Evolutionary conservation across 2,113 vertebrate genomes (phyloP).

Genomic region (Ibidorhyncha struthersii): DNA sequence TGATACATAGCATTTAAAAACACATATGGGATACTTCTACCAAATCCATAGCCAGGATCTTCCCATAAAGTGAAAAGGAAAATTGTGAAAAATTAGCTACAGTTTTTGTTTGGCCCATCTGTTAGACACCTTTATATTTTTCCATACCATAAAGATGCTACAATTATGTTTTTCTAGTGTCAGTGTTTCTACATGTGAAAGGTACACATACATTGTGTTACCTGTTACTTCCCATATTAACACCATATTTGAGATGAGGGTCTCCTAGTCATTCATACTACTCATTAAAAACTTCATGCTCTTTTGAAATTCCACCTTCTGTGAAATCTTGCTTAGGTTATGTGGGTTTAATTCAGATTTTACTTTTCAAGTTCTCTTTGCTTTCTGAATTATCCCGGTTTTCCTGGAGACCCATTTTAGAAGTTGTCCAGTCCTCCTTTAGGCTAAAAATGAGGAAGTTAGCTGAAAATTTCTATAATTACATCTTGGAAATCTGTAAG

Average conservation of each 20-base stretch:
- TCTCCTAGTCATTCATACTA: background rate
- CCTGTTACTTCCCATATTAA: background rate
- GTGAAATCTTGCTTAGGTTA: background rate
- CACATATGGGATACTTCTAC: background rate
- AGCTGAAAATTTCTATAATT: background rate
- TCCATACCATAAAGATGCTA: background rate
- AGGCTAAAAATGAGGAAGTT: background rate
- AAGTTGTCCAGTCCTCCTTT: background rate
- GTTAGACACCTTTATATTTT: background rate
- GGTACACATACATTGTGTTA: rapidly evolving
- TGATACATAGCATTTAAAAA: background rate
- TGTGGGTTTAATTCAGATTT: background rate
- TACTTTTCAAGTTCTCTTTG: background rate
- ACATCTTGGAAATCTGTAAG: background rate
- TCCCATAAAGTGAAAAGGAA: background rate
- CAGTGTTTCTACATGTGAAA: background rate
- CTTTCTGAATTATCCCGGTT: background rate
- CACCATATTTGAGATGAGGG: rapidly evolving
- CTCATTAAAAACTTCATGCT: background rate
- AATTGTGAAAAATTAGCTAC: background rate
- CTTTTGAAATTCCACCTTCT: background rate
- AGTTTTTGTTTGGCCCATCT: background rate
- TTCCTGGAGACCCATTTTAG: background rate
- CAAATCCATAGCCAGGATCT: background rate
- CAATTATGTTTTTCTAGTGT: background rate